Evolutionary conservation across 92 coral and sea anemone species (phyloP).

Genomic region (Diadumene lineata): DNA sequence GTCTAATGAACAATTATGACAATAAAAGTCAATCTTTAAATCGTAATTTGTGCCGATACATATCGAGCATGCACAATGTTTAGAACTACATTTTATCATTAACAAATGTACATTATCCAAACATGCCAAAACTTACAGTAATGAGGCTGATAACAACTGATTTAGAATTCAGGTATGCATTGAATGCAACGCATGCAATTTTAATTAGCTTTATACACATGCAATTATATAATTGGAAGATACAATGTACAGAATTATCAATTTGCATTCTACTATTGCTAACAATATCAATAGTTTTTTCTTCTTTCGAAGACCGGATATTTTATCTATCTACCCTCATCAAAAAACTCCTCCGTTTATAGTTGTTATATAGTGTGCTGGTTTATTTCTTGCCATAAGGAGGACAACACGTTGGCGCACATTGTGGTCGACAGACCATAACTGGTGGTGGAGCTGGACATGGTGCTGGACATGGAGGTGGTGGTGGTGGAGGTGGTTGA

Average conservation of each 20-base stretch:
- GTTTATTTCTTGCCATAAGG: constrained; percentile 17
- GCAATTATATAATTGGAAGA: not conserved
- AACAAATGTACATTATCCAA: too few relatives aligned
- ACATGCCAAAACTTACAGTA: too few relatives aligned
- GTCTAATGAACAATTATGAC: too few relatives aligned
- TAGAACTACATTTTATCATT: too few relatives aligned
- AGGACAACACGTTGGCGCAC: constrained; percentile 36
- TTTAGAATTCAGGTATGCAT: not conserved
- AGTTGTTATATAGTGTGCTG: not conserved
- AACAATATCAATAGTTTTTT: too few relatives aligned
- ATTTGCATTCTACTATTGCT: not conserved
- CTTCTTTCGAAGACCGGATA: not conserved
- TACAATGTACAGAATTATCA: not conserved
- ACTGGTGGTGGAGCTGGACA: constrained; percentile 77
- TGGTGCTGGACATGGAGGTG: constrained; percentile 73
- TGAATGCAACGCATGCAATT: not conserved
- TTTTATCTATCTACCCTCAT: not conserved
- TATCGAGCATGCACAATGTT: too few relatives aligned
- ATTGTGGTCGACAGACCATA: constrained; percentile 55
- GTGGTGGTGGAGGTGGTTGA: constrained; percentile 67
- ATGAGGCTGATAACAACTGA: too few relatives aligned
- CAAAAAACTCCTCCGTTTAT: not conserved
- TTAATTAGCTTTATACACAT: not conserved
- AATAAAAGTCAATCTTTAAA: too few relatives aligned
- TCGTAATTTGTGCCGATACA: too few relatives aligned